Percentiles rank a stretch among this genome's conserved stretches.
phyloP scores from a whole-genome alignment of 2,113 vertebrate species.

The Acinonyx jubatus region DNA sequence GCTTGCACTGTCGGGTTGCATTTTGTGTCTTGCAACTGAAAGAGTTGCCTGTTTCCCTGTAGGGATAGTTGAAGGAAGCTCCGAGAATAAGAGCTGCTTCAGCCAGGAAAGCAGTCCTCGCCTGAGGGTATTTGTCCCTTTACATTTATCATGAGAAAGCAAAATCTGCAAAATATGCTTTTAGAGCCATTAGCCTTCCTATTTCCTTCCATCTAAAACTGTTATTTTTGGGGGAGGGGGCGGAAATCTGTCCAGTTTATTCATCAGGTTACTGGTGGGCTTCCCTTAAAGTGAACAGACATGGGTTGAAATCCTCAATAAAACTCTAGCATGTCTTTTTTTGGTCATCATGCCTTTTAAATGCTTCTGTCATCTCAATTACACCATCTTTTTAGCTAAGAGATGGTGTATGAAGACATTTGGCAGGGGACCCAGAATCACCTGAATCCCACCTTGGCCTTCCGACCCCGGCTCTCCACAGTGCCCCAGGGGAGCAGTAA shows the following conservation, averaged over 20 bases:
- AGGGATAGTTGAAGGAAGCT: neutral
- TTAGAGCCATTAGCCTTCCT: slow-evolving; percentile 40
- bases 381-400: neutral
- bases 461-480: neutral
- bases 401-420: neutral
- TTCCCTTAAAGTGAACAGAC: neutral
- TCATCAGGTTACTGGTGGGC: neutral
- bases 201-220: neutral
- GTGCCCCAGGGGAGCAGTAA: neutral
- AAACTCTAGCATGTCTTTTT: neutral
- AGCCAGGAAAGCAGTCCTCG: neutral
- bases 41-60: neutral
- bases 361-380: neutral
- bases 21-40: neutral
- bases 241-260: neutral
- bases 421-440: neutral
- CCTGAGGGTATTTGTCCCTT: neutral
- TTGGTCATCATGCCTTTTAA: neutral
- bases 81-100: neutral
- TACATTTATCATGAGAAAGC: neutral
- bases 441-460: neutral
- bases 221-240: neutral
- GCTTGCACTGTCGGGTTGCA: neutral
- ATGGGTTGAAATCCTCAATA: neutral
- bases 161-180: neutral